These are phyloP conservation scores for Ophonus ardosiacus DNA, from an alignment of 2,888 invertebrate species.

Conservation along the genomic window DNA sequence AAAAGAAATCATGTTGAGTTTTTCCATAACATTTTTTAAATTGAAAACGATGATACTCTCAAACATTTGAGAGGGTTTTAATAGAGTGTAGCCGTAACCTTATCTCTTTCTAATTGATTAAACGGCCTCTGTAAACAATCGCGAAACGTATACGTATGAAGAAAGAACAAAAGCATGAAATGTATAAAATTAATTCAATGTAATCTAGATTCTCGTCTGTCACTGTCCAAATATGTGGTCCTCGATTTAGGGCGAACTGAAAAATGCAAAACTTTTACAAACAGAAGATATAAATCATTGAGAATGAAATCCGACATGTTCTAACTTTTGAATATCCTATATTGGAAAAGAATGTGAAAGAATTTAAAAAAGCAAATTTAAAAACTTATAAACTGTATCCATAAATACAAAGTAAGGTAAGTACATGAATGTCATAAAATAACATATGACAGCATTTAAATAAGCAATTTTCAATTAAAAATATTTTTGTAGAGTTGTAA, in stretches of 20 bases:
- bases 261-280: slow-evolving; percentile 49
- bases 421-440: not conserved
- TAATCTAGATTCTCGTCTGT: slow-evolving; percentile 46
- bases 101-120: slow-evolving; percentile 44
- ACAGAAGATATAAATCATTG: slow-evolving; percentile 49
- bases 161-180: slow-evolving; percentile 32
- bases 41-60: not conserved
- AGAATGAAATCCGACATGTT: slow-evolving; percentile 46
- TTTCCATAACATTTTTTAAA: not conserved
- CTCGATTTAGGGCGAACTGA: slow-evolving; percentile 25
- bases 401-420: not conserved
- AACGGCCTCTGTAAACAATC: not conserved
- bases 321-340: slow-evolving; percentile 45
- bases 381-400: slow-evolving; percentile 10
- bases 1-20: not conserved
- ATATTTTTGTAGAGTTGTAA: slow-evolving; percentile 28
- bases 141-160: slow-evolving; percentile 19
- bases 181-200: slow-evolving; percentile 53
- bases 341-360: slow-evolving; percentile 28
- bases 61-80: not conserved
- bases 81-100: not conserved
- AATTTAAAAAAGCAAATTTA: slow-evolving; percentile 21
- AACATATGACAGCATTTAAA: not conserved
- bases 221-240: slow-evolving; percentile 53
- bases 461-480: slow-evolving; percentile 10